A percentile compares a stretch with the other conserved stretches of the same genome.
Conservation (phyloP, 2,113 vertebrate genomes). For the Bubo blakistoni region DNA sequence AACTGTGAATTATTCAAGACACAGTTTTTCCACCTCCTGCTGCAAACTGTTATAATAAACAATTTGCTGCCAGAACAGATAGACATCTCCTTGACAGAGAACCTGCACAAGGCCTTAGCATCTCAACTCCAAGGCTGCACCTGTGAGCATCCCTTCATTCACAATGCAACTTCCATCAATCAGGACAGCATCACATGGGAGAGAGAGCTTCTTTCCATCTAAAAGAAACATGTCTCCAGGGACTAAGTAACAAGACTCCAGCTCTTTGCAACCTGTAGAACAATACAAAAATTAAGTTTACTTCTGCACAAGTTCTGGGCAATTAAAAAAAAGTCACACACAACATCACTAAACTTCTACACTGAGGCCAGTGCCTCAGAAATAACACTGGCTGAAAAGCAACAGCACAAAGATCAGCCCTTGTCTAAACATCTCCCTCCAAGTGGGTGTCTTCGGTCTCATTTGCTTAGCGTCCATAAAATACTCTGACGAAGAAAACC, state of each 20-base stretch:
- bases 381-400: not conserved
- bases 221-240: conserved; percentile 66
- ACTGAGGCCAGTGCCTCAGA: not conserved
- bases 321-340: not conserved
- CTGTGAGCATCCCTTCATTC: conserved; percentile 77
- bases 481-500: not conserved
- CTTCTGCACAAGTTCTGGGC: not conserved
- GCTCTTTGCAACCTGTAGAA: conserved; percentile 51
- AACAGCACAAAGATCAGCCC: not conserved
- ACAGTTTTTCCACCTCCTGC: not conserved
- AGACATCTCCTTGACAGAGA: not conserved
- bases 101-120: not conserved
- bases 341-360: not conserved
- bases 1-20: not conserved
- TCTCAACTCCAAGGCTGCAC: not conserved
- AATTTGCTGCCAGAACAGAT: not conserved
- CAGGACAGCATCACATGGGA: conserved; percentile 70
- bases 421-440: not conserved
- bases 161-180: conserved; percentile 69
- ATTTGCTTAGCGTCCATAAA: not conserved
- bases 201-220: conserved; percentile 20
- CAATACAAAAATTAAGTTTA: not conserved
- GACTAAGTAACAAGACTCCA: conserved; percentile 60
- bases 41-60: conserved; percentile 12
- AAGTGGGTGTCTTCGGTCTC: not conserved